A percentile compares a stretch with the other conserved stretches of the same genome.
Conservation (phyloP, 2,113 vertebrate species). For the Malurus cyaneus region DNA sequence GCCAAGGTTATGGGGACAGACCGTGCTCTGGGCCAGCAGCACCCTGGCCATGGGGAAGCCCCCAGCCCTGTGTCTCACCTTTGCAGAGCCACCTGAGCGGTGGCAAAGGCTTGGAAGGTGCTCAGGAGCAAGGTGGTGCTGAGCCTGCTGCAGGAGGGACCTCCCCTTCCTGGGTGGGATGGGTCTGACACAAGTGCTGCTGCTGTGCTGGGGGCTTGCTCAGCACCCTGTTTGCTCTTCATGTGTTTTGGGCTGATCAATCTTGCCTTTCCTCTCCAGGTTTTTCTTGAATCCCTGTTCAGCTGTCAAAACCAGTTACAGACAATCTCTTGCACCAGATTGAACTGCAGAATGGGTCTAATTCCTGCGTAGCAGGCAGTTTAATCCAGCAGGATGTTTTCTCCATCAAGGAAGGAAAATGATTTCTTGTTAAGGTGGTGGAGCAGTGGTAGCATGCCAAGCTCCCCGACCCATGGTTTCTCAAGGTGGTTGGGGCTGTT, state of each 20-base stretch:
- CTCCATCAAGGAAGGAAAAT: background rate
- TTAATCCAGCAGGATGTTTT: background rate
- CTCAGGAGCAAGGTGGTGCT: background rate
- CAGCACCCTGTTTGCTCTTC: background rate
- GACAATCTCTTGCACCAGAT: background rate
- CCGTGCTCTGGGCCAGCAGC: rapidly evolving
- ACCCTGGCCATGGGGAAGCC: rapidly evolving
- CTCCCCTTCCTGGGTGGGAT: rapidly evolving
- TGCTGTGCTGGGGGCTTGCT: rapidly evolving
- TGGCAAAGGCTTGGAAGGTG: background rate
- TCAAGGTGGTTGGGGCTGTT: background rate
- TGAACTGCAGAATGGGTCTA: background rate
- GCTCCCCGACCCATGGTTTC: rapidly evolving
- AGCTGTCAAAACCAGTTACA: background rate
- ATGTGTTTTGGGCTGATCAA: background rate
- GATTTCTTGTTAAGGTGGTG: background rate
- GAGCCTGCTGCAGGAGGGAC: background rate
- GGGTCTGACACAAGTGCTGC: rapidly evolving
- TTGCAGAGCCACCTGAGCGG: background rate
- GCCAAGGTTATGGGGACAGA: background rate
- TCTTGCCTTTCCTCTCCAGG: background rate
- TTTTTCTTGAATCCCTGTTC: background rate
- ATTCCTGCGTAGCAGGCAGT: background rate
- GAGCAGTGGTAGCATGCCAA: background rate
- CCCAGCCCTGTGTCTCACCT: background rate